Evolutionary conservation across 1,140 invertebrate species (phyloP), one percentile per base, ranked within the genome.

Genomic region (Papilio dardanus): DNA sequence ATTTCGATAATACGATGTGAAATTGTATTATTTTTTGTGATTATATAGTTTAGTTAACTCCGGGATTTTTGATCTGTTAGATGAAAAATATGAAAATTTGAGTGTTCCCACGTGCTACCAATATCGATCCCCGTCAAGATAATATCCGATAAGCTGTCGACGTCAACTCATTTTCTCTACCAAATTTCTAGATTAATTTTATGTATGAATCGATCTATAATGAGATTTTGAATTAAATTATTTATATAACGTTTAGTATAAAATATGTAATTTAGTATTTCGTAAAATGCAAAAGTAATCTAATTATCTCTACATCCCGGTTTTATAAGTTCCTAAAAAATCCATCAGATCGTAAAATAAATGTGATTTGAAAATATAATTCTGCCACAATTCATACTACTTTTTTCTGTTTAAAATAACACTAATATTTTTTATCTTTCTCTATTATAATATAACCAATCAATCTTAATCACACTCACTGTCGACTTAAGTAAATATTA

Each of bases 41-140:
- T n/a, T 42, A n/a, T 16, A 42, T 5, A 4, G 1, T 42, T 46
- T 46, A 0, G 37, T 14, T 40, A n/a, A 5, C 5, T 46, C 1
- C 3, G 16, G 6, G 16, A 46, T 46, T 0, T 6, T 16, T 46
- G 4, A 24, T 54, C 7, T 24, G 10, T 21, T 50, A 24, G 50
- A 54, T 54, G 19, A 24, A 54, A 54, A 54, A 54, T 50, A 2
- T 50, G n/a, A 54, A 54, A 54, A 54, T 54, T 24, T 24, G 21
- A 24, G 50, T 54, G 50, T 54, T 54, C 19, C 21, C 50, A 54
- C 19, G 19, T 54, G 50, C 50, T 54, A 54, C 50, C n/a, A 54
- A 21, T 54, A 54, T 54, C 50, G 50, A 54, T 54, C 19, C 42
- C 19, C 19, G 50, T 24, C 50, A 54, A 54, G 50, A 24, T 54